Evolutionary conservation across 1,140 invertebrate genomes (phyloP), one percentile per base, ranked within the genome.

Genomic region (Drosophila nasuta): DNA sequence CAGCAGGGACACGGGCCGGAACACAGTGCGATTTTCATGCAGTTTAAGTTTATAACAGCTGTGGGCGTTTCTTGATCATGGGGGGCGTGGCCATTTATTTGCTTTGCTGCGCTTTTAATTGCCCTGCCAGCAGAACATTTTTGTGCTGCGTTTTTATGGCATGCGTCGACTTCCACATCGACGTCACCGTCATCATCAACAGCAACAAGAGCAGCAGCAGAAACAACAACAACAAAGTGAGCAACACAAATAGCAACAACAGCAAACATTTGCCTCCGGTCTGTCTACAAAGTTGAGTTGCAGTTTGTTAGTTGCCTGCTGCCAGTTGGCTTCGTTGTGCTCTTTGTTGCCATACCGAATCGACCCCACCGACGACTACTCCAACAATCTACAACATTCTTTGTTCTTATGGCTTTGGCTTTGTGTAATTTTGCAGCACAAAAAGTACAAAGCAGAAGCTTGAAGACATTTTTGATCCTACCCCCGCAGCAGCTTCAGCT

Each of bases 231-330:
- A 60, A 46, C 28, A 57, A 5, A 8, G 7, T 33, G 33, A 5
- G 10, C 35, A 10, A 38, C 35, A 38, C 7, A 8, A 38, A 48
- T 33, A 59, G 38, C 20, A 66, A 52, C 28, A 71, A 49, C 62
- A 67, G 52, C 41, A 80, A 66, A 49, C 62, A 72, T 71, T 33
- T 56, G 82, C 82, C 82, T 77, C 77, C 66, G 66, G 82, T 71
- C 52, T 80, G 82, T 87, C 82, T 88, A 88, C 83, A 82, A 88
- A 87, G 82, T 87, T 87, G 76, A 87, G 83, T 74, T 88, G 79
- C 83, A 87, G 85, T 82, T 88, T 88, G 80, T 83, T 82, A 75
- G 66, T 45, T 59, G 58, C 52, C 52, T 68, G 68, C 56, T 63
- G 51, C 79, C 76, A 65, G 68, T 74, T 64, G 46, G 73, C 59